Evolutionary conservation across 2,888 invertebrate species (phyloP).

Genomic region (Epicampocera succincta): DNA sequence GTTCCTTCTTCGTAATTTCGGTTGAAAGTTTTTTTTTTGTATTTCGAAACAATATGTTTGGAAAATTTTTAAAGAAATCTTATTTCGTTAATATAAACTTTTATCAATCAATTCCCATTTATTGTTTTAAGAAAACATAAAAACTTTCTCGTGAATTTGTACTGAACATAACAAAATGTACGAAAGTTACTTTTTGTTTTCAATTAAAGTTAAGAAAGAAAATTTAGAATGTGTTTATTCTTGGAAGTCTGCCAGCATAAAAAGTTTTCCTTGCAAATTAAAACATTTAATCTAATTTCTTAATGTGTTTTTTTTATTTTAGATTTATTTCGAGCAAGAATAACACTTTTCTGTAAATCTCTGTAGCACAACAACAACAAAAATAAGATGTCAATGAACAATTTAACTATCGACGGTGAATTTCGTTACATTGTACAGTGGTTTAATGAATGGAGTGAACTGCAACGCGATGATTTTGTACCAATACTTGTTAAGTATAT

Average conservation of each 20-base stretch:
- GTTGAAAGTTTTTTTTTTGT: too few relatives aligned
- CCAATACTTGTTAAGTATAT: constrained; percentile 86
- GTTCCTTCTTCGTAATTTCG: too few relatives aligned
- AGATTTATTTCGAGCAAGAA: constrained; percentile 10
- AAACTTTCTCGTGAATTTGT: too few relatives aligned
- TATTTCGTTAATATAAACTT: too few relatives aligned
- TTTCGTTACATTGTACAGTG: constrained; percentile 91
- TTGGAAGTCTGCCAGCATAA: not conserved
- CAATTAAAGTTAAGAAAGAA: too few relatives aligned
- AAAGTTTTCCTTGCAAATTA: not conserved
- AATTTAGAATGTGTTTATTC: not conserved
- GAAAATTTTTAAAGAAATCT: too few relatives aligned
- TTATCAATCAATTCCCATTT: too few relatives aligned
- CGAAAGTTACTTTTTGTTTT: too few relatives aligned
- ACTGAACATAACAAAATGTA: too few relatives aligned
- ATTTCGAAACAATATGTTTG: too few relatives aligned
- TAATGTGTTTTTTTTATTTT: constrained; percentile 13
- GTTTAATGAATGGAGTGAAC: constrained; percentile 94
- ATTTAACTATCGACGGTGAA: constrained; percentile 87
- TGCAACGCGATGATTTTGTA: constrained; percentile 92
- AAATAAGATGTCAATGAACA: constrained; percentile 83
- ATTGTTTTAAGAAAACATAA: too few relatives aligned
- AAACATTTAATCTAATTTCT: not conserved
- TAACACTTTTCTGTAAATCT: constrained; percentile 15
- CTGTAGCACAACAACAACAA: too few relatives aligned